Evolutionary conservation across 2,113 vertebrate species (phyloP).

Genomic region (Peucedramus taeniatus): DNA sequence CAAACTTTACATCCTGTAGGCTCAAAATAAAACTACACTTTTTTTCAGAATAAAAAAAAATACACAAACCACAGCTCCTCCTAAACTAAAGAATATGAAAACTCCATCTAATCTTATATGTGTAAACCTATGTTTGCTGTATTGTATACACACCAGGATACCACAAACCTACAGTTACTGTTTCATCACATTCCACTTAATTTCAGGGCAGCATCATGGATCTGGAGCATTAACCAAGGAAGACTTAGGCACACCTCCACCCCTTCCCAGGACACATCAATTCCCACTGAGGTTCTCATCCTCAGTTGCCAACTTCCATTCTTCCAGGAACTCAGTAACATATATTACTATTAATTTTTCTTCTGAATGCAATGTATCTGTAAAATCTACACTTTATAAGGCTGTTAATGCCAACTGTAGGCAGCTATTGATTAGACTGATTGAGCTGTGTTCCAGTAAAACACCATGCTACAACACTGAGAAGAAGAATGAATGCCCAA

Average conservation of each 20-base stretch:
- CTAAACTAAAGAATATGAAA: background rate
- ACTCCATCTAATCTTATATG: background rate
- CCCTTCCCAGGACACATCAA: no score
- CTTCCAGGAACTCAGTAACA: background rate
- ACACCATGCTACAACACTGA: background rate
- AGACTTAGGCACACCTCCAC: background rate
- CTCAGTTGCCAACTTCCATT: background rate
- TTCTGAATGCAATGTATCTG: background rate
- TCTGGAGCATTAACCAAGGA: background rate
- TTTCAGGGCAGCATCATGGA: background rate
- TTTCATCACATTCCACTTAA: background rate
- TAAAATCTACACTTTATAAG: background rate
- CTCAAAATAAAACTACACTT: background rate
- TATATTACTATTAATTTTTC: background rate
- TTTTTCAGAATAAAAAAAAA: background rate
- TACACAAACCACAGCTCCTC: background rate
- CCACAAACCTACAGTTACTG: background rate
- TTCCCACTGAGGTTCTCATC: background rate
- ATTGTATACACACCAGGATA: no score
- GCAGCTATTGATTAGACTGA: background rate
- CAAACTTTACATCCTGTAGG: background rate
- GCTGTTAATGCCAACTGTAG: background rate
- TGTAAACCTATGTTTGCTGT: accelerated
- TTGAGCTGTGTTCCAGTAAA: background rate
- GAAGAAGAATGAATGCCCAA: background rate